Evolutionary conservation across 2,888 invertebrate genomes (phyloP).

Genomic region (Ceramica pisi): DNA sequence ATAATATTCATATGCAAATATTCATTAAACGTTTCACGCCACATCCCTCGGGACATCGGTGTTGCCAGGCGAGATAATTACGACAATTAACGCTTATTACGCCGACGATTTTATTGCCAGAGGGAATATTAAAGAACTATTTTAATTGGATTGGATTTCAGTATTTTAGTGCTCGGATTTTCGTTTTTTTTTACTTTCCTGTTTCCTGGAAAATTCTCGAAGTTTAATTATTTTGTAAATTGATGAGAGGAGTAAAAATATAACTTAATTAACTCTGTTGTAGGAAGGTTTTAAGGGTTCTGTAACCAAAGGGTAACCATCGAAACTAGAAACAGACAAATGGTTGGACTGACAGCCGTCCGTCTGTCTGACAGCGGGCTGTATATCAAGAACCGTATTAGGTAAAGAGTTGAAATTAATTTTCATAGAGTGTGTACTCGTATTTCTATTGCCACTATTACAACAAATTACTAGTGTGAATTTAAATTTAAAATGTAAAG

Average conservation of each 20-base stretch:
- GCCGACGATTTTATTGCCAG: slow-evolving; percentile 44
- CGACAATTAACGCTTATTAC: slow-evolving; percentile 59
- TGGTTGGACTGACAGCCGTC: too few relatives aligned
- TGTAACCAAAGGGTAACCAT: too few relatives aligned
- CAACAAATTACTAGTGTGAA: too few relatives aligned
- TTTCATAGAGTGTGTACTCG: too few relatives aligned
- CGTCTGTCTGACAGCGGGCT: too few relatives aligned
- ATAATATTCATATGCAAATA: slow-evolving; percentile 61
- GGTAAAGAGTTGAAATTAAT: too few relatives aligned
- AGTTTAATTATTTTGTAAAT: neutral
- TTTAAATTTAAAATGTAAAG: too few relatives aligned
- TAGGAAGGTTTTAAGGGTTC: too few relatives aligned
- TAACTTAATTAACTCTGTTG: neutral
- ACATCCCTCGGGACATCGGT: slow-evolving; percentile 56
- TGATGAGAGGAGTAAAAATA: neutral
- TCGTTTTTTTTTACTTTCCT: neutral
- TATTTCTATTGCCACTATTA: too few relatives aligned
- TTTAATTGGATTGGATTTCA: slow-evolving; percentile 37
- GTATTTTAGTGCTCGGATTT: slow-evolving; percentile 9
- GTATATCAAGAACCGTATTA: too few relatives aligned
- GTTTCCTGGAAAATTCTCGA: neutral
- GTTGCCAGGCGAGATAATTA: slow-evolving; percentile 61
- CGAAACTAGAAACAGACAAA: too few relatives aligned
- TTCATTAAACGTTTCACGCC: slow-evolving; percentile 49
- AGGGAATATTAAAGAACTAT: slow-evolving; percentile 43